Percentiles rank a stretch among this genome's conserved stretches.
phyloP scores from a whole-genome alignment of 1,140 invertebrate genomes.

The Drosophila mojavensis region DNA sequence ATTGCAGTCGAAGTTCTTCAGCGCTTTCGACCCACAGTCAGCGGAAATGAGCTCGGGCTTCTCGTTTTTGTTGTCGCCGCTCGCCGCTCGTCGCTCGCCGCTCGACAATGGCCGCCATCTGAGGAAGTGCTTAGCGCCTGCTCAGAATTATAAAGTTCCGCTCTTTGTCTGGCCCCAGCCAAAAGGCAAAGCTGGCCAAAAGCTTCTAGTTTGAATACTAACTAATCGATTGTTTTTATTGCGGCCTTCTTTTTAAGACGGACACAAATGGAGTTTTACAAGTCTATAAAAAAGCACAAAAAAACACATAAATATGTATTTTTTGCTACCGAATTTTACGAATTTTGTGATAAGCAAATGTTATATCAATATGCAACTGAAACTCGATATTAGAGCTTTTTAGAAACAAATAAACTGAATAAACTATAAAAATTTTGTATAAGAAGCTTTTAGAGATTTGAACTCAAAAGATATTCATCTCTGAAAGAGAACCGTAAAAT shows the following conservation, averaged over 20 bases:
- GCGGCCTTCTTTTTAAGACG: background rate
- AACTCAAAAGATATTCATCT: too few species aligned
- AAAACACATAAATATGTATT: constrained; percentile 1
- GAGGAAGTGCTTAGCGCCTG: constrained; percentile 67
- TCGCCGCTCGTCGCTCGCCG: background rate
- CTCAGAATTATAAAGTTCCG: constrained; percentile 68
- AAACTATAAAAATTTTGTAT: too few species aligned
- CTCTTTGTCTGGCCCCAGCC: constrained; percentile 34
- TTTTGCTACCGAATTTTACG: constrained; percentile 2
- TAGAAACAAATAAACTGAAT: background rate
- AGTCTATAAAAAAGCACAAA: background rate
- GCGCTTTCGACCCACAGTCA: constrained; percentile 4
- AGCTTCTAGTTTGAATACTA: constrained; percentile 19
- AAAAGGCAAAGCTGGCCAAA: constrained; percentile 38
- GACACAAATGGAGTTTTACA: background rate
- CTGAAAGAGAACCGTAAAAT: too few species aligned
- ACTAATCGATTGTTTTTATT: constrained; percentile 31
- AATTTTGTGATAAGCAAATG: background rate
- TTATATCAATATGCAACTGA: background rate
- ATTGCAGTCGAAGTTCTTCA: constrained; percentile 1
- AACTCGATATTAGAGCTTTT: background rate
- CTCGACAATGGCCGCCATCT: constrained; percentile 20
- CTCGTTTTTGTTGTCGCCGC: constrained; percentile 56
- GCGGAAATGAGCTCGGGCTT: constrained; percentile 66
- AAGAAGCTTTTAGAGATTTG: too few species aligned